phyloP scores from a whole-genome alignment of 2,888 invertebrate genomes.

The Cepaea hortensis region DNA sequence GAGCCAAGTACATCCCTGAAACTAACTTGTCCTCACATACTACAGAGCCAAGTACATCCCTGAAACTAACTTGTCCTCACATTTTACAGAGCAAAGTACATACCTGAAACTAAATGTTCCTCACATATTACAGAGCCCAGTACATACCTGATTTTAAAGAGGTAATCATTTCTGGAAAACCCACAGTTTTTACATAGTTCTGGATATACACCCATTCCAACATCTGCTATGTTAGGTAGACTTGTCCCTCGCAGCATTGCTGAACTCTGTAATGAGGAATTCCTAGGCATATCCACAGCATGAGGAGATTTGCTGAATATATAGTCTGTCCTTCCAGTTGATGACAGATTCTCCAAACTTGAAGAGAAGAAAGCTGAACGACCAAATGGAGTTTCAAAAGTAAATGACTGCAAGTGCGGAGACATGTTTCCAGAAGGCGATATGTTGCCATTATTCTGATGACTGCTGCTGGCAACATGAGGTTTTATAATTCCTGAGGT shows the following conservation, averaged over 20 bases:
- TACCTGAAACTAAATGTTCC: too few species aligned
- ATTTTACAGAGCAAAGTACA: too few species aligned
- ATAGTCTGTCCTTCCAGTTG: background rate
- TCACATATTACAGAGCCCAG: too few species aligned
- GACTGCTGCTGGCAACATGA: background rate
- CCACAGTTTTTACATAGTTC: constrained; percentile 42
- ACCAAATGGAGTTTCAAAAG: constrained; percentile 6
- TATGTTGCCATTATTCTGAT: background rate
- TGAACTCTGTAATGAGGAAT: background rate
- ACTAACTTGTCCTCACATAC: too few species aligned
- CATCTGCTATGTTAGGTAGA: constrained; percentile 24
- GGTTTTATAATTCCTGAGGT: background rate
- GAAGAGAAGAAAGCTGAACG: constrained; percentile 10
- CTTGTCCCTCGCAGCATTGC: constrained; percentile 33
- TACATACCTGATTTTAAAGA: constrained; percentile 45
- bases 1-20: too few species aligned
- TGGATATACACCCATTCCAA: background rate
- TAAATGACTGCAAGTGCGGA: background rate
- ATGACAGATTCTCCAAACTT: constrained; percentile 40
- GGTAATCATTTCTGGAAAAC: constrained; percentile 43
- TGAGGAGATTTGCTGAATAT: background rate
- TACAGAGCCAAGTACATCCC: too few species aligned
- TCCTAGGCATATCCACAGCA: background rate
- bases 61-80: too few species aligned
- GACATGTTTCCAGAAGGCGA: background rate